phyloP scores from a whole-genome alignment of 2,113 vertebrate genomes.

The Mungos mungo region DNA sequence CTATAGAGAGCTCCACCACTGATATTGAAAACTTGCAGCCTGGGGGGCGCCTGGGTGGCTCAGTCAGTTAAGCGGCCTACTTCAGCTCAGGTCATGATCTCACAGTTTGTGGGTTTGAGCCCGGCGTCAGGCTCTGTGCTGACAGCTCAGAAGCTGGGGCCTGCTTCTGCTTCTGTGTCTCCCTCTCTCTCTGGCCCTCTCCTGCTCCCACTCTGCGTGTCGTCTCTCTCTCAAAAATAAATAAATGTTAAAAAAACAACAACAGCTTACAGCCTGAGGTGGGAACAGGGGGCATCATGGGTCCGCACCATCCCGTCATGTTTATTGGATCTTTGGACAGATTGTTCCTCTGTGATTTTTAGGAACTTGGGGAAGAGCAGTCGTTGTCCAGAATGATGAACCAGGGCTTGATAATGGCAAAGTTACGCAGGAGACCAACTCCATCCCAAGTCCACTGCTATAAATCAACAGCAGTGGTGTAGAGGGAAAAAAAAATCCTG shows the following conservation, averaged over 20 bases:
- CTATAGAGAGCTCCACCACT: neutral
- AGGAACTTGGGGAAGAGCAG: neutral
- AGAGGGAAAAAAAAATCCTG: neutral
- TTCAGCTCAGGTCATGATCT: too few species aligned
- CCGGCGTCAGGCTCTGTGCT: too few species aligned
- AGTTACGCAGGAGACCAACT: neutral
- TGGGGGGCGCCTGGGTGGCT: too few species aligned
- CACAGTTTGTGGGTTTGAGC: too few species aligned
- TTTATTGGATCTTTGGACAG: neutral
- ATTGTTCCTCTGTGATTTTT: neutral
- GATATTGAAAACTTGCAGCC: neutral
- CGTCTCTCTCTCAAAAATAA: too few species aligned
- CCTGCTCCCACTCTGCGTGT: too few species aligned
- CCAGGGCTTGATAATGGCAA: neutral
- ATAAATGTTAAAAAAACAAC: too few species aligned
- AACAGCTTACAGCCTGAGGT: fast-evolving
- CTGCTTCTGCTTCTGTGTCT: too few species aligned
- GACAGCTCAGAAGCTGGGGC: too few species aligned
- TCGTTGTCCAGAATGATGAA: neutral
- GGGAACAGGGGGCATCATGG: neutral
- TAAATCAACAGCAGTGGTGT: neutral
- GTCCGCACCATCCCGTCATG: neutral
- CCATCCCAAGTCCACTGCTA: neutral
- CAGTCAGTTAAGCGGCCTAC: too few species aligned
- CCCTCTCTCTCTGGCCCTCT: too few species aligned